These are phyloP conservation scores for Pseudolaguvia tuberculata DNA, from an alignment of 2,113 vertebrate genomes.

Conservation along the genomic window DNA sequence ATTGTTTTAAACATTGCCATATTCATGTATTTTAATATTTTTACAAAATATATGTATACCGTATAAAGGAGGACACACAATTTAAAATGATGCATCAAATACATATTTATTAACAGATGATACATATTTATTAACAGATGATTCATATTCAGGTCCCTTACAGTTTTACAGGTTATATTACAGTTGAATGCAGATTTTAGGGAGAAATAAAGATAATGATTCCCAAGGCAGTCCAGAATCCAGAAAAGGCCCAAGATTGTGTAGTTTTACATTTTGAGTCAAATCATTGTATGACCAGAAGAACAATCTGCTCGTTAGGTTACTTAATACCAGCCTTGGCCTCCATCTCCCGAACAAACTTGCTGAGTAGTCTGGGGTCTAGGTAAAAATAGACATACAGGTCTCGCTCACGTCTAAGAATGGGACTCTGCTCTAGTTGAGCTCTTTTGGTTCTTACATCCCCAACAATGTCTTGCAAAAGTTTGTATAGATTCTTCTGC, in stretches of 20 bases:
- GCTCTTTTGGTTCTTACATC: constrained; percentile 78
- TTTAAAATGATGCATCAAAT: not conserved
- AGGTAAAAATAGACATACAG: constrained; percentile 83
- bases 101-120: constrained; percentile 18
- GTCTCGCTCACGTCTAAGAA: constrained; percentile 76
- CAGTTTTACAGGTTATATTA: no score
- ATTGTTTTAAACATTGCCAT: not conserved
- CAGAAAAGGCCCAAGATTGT: not conserved
- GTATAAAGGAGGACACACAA: not conserved
- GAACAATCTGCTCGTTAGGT: constrained; percentile 22
- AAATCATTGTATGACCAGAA: not conserved
- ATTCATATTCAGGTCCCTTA: not conserved
- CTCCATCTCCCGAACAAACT: constrained; percentile 78
- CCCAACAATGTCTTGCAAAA: constrained; percentile 73
- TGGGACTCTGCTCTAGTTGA: constrained; percentile 70
- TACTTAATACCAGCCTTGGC: constrained; percentile 54
- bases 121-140: not conserved
- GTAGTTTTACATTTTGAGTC: not conserved
- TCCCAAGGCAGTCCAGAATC: not conserved
- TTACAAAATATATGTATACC: not conserved
- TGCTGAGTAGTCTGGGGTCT: constrained; percentile 72
- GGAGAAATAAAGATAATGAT: not conserved
- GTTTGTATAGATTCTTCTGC: constrained; percentile 70
- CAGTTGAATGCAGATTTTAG: not conserved
- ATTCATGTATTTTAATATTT: not conserved